These are phyloP conservation scores for Gymnothorax javanicus DNA, from an alignment of 2,797 vertebrate genomes.

Conservation along the genomic window DNA sequence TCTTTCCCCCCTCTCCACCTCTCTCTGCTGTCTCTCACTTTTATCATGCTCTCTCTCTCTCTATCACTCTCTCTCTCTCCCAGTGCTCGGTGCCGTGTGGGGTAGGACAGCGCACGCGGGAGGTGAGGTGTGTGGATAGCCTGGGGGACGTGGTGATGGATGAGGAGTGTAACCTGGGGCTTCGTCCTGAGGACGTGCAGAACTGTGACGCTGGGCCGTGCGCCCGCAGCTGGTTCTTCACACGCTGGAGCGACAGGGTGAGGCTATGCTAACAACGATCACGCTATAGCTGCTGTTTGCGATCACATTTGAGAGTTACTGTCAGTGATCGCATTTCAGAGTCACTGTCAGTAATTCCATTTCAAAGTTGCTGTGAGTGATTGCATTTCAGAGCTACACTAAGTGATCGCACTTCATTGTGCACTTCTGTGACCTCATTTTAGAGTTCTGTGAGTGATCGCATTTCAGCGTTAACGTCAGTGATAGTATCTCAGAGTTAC, in stretches of 20 bases:
- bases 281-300: too few species aligned
- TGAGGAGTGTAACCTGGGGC: slow-evolving; percentile 70
- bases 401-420: too few species aligned
- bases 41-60: neutral
- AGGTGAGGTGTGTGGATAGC: slow-evolving; percentile 72
- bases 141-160: slow-evolving; percentile 70
- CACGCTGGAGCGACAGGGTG: slow-evolving; percentile 73
- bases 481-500: too few species aligned
- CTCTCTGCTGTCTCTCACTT: neutral
- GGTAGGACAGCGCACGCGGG: slow-evolving; percentile 70
- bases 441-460: too few species aligned
- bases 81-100: slow-evolving; percentile 77
- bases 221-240: slow-evolving; percentile 75
- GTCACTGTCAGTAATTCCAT: too few species aligned
- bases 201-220: slow-evolving; percentile 77
- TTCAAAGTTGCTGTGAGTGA: too few species aligned
- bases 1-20: neutral
- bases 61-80: neutral
- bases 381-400: too few species aligned
- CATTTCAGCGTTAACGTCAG: too few species aligned
- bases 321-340: too few species aligned
- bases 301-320: too few species aligned
- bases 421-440: too few species aligned
- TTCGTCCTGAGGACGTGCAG: slow-evolving; percentile 67
- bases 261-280: neutral